Evolutionary conservation across 2,888 invertebrate species (phyloP), one percentile per base, ranked within the genome.

Genomic region (Agrenia bidenticulata): DNA sequence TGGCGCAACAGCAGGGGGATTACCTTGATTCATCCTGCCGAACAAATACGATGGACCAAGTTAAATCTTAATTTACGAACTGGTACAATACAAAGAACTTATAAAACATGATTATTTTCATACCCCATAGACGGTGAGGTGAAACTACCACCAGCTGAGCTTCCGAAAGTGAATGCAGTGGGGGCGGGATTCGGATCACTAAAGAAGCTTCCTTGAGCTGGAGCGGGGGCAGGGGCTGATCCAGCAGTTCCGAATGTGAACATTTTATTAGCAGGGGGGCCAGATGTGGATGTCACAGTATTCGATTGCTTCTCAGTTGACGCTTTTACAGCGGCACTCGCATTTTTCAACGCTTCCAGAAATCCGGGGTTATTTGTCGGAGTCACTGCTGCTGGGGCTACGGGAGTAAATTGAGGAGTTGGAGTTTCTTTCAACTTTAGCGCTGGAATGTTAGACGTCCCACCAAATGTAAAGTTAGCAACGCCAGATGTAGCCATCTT

Each of bases 271-370:
- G 51, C 26, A 7, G 26, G 19, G 4, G 26, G 51, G 7, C 51
- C 51, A 15, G 51, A 26, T 4, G 23, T 21, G 13, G 51, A 24
- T 2, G 26, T 21, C 21, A 51, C 26, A 19, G 51, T 51, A 26
- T 26, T 51, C 11, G 55, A 26, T 41, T 57, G 57, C n/a, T 57
- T 37, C 19, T 57, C 41, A 15, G 26, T 2, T 19, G 57, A 57
- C 11, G 57, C 57, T 57, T 57, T 57, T 19, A 51, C 51, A 19
- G 57, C 57, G 2, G 57, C 57, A 23, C 57, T 57, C 11, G 57
- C 57, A 57, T 57, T 57, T 21, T 57, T 57, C 26, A 57, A 41
- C 15, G 41, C 57, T 21, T 57, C 57, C 19, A 57, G 32, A 41
- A 57, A 57, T 2, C 41, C 41, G 2, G 57, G 19, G n/a, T 26